These are phyloP conservation scores for Rotaria macrura DNA, from an alignment of 2,888 invertebrate genomes.

Conservation along the genomic window DNA sequence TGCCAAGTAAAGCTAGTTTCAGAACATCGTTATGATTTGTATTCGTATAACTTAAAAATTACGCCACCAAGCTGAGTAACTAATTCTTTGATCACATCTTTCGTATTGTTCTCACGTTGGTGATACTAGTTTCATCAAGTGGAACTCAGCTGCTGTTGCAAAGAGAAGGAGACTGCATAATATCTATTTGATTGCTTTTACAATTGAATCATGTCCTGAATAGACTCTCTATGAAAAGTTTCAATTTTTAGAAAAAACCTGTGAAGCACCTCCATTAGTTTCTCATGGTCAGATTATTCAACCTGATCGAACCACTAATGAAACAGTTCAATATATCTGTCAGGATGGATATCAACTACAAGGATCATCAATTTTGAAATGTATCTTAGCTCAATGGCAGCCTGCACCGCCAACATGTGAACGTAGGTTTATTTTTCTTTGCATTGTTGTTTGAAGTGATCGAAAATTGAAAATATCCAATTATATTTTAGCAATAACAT, in stretches of 20 bases:
- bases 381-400: background rate
- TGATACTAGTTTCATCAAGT: too few relatives aligned
- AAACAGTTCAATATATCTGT: constrained; percentile 7
- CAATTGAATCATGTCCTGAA: too few relatives aligned
- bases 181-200: too few relatives aligned
- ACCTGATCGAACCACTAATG: background rate
- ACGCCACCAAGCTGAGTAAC: too few relatives aligned
- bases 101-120: too few relatives aligned
- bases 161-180: too few relatives aligned
- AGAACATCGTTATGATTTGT: too few relatives aligned
- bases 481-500: background rate
- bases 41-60: too few relatives aligned
- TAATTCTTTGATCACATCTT: too few relatives aligned
- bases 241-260: background rate
- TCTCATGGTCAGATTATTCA: background rate
- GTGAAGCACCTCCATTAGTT: background rate
- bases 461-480: background rate
- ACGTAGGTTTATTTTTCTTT: background rate
- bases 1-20: too few relatives aligned
- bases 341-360: background rate
- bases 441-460: background rate
- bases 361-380: background rate
- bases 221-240: too few relatives aligned
- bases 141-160: too few relatives aligned
- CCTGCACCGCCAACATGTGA: background rate